Conservation (phyloP, 1,140 invertebrate genomes). For the Micrasema longulum region DNA sequence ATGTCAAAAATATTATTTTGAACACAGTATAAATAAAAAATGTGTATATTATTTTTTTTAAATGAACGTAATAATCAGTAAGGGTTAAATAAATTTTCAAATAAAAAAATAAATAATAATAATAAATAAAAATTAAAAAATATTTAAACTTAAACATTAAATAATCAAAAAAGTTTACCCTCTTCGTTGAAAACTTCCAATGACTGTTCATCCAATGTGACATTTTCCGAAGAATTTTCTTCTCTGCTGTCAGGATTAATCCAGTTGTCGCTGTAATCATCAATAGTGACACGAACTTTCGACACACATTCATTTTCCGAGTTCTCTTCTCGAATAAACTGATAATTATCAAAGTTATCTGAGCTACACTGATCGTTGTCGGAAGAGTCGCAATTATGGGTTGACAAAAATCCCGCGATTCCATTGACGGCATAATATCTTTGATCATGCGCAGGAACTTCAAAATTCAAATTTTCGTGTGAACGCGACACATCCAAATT, state of each 20-base stretch:
- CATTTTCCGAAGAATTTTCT: not conserved
- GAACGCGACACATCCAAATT: slow-evolving; percentile 13
- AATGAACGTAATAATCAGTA: no score
- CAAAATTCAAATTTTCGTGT: slow-evolving; percentile 1
- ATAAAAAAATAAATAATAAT: no score
- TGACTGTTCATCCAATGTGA: not conserved
- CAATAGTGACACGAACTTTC: slow-evolving; percentile 6
- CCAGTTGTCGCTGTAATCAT: slow-evolving; percentile 25
- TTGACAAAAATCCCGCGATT: not conserved
- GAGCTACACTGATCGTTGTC: slow-evolving; percentile 39
- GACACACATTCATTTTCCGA: slow-evolving; percentile 4
- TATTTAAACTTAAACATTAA: no score
- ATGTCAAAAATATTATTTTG: no score
- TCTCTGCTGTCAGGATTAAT: slow-evolving; percentile 12
- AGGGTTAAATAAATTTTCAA: no score
- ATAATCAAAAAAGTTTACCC: slow-evolving; percentile 34
- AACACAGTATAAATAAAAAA: no score
- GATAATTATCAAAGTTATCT: slow-evolving; percentile 24
- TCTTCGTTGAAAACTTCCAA: slow-evolving; percentile 42
- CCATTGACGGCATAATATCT: slow-evolving; percentile 3
- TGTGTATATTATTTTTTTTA: no score
- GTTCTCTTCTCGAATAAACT: not conserved
- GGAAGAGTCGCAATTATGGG: slow-evolving; percentile 30
- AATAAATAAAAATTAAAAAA: no score
- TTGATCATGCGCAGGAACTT: not conserved